Evolutionary conservation across 2,888 invertebrate genomes (phyloP).

Genomic region (Eilema depressum): DNA sequence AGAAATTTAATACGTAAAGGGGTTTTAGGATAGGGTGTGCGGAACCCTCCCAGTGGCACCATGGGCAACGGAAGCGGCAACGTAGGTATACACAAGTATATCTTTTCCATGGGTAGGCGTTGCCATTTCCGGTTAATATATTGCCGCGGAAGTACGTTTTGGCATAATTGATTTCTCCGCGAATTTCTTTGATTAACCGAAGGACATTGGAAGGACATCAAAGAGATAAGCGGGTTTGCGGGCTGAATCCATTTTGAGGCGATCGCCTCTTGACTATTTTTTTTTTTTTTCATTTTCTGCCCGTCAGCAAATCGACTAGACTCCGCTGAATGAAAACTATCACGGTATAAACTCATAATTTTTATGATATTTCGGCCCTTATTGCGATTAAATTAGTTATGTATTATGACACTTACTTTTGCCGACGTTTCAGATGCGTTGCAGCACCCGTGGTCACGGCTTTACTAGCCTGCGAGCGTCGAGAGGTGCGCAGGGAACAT

Average conservation of each 20-base stretch:
- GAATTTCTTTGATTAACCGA: not conserved
- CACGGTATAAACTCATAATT: too few relatives aligned
- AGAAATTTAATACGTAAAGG: not conserved
- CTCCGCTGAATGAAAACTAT: too few relatives aligned
- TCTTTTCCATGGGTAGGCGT: not conserved
- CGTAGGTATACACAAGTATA: not conserved
- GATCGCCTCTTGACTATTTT: too few relatives aligned
- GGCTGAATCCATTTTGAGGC: not conserved
- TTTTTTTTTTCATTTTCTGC: too few relatives aligned
- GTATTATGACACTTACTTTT: too few relatives aligned
- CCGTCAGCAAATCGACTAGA: too few relatives aligned
- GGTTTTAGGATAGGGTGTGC: not conserved
- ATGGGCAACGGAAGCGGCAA: not conserved
- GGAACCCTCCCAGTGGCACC: not conserved
- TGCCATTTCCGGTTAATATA: not conserved
- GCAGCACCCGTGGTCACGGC: too few relatives aligned
- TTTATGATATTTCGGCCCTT: too few relatives aligned
- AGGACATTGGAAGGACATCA: not conserved
- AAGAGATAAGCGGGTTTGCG: not conserved
- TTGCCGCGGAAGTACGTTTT: constrained; percentile 1
- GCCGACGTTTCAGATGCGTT: too few relatives aligned
- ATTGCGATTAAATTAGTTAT: too few relatives aligned
- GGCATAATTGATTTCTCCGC: not conserved
- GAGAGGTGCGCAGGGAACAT: too few relatives aligned
- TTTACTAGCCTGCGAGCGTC: too few relatives aligned